phyloP scores from a whole-genome alignment of 92 coral and sea anemone species.

The Galaxea fascicularis region DNA sequence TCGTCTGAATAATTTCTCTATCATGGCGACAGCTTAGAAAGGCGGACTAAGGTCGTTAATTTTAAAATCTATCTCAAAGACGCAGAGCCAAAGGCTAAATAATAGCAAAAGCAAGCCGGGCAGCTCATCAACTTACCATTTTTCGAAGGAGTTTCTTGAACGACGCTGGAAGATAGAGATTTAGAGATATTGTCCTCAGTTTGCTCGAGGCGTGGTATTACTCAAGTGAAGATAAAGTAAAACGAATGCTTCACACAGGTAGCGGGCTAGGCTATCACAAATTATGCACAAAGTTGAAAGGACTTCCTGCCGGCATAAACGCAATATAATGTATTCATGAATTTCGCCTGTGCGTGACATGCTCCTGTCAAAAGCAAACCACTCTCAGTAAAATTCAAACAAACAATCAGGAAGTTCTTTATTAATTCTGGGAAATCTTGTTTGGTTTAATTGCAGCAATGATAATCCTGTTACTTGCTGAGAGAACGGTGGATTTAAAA shows the following conservation, averaged over 20 bases:
- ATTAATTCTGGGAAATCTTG: slow-evolving; percentile 10
- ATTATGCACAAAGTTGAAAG: slow-evolving; percentile 38
- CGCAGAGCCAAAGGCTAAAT: too few relatives aligned
- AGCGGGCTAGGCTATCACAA: background rate
- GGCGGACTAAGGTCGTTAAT: too few relatives aligned
- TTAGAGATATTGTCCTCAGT: background rate
- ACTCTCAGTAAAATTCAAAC: slow-evolving; percentile 27
- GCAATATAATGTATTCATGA: slow-evolving; percentile 26
- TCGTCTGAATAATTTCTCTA: too few relatives aligned
- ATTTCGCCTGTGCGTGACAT: slow-evolving; percentile 19
- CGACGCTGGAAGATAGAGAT: background rate
- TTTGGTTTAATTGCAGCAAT: slow-evolving; percentile 1
- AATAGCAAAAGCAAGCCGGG: too few relatives aligned
- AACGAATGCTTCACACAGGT: background rate
- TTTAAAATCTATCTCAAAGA: too few relatives aligned
- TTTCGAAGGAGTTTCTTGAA: background rate
- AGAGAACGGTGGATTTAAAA: too few relatives aligned
- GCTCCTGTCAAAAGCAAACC: slow-evolving; percentile 34
- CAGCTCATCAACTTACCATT: slow-evolving; percentile 30
- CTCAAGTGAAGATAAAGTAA: background rate
- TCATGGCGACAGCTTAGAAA: too few relatives aligned
- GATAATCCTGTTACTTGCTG: background rate
- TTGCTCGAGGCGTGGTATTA: background rate
- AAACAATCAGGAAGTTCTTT: slow-evolving; percentile 25
- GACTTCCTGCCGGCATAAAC: slow-evolving; percentile 17